Conservation (phyloP, 2,113 vertebrate genomes). For the Thoracochromis brauschi region DNA sequence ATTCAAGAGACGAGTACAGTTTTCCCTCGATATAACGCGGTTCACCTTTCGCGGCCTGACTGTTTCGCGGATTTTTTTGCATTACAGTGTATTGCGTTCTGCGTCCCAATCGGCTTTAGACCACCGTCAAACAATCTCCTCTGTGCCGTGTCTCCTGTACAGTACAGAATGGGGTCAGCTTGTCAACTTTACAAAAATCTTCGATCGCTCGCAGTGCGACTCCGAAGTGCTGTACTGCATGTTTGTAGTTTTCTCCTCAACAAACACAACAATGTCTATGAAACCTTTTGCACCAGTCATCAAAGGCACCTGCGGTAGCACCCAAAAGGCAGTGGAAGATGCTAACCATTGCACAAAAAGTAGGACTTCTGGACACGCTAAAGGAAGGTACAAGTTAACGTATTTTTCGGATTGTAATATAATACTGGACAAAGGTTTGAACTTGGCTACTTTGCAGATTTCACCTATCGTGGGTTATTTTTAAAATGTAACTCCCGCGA, state of each 20-base stretch:
- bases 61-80: accelerated
- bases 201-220: accelerated
- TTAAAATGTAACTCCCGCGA: accelerated
- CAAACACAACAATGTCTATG: background rate
- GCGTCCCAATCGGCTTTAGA: accelerated
- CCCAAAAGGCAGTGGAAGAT: background rate
- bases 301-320: background rate
- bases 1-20: background rate
- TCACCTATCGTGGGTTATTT: background rate
- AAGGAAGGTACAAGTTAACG: background rate
- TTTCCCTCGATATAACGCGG: background rate
- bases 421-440: background rate
- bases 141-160: background rate
- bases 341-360: background rate
- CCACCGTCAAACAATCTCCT: background rate
- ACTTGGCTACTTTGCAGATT: background rate
- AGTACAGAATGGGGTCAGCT: background rate
- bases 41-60: accelerated
- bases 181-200: background rate
- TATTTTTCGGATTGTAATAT: background rate
- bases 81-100: background rate
- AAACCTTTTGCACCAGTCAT: accelerated
- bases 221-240: background rate
- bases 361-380: background rate
- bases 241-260: background rate